A percentile compares a stretch with the other conserved stretches of the same genome.
These are phyloP conservation scores for Oreochromis spilurus DNA, from an alignment of 2,113 vertebrate genomes.

Conservation along the genomic window DNA sequence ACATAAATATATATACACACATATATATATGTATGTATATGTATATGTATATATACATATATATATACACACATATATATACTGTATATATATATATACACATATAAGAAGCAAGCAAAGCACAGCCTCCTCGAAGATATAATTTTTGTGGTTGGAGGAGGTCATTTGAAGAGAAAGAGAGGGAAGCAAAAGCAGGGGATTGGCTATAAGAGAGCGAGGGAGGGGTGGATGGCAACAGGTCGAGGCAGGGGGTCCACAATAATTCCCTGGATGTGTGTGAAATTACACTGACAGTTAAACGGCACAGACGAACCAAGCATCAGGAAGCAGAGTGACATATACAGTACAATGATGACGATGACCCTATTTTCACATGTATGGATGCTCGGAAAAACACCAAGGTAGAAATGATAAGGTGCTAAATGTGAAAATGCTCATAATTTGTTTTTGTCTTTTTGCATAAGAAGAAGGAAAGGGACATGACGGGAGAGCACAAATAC, in stretches of 20 bases:
- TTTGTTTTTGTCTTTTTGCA: not conserved
- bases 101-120: not conserved
- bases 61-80: accelerated
- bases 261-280: slow-evolving; percentile 18
- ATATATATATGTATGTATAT: not conserved
- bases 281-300: slow-evolving; percentile 33
- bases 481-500: not conserved
- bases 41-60: accelerated
- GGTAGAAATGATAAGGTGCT: not conserved
- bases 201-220: not conserved
- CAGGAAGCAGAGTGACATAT: not conserved
- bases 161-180: not conserved
- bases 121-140: not conserved
- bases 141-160: not conserved
- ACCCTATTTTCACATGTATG: not conserved
- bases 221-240: slow-evolving; percentile 4
- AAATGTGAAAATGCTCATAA: not conserved
- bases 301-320: not conserved
- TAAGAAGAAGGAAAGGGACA: not conserved
- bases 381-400: not conserved
- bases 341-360: not conserved
- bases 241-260: slow-evolving; percentile 27
- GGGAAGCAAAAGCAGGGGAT: not conserved
- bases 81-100: not conserved
- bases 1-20: no score